These are phyloP conservation scores for Eubasilissa regina DNA, from an alignment of 1,140 invertebrate species.

Conservation along the genomic window DNA sequence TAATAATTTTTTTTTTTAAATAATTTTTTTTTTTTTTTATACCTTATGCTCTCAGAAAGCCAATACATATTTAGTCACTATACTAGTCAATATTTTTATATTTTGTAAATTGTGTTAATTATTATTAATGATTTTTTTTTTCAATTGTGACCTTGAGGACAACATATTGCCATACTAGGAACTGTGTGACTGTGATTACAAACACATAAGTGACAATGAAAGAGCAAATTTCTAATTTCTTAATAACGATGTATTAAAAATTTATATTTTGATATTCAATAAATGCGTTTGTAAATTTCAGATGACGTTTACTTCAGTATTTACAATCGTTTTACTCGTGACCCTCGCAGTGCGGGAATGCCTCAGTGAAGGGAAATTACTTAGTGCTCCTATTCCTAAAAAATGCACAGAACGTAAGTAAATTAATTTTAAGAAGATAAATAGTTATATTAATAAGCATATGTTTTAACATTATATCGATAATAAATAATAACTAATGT, in stretches of 20 bases:
- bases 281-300: background rate
- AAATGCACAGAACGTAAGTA: slow-evolving; percentile 32
- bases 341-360: slow-evolving; percentile 20
- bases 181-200: no score
- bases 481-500: background rate
- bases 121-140: no score
- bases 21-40: no score
- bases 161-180: background rate
- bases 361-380: slow-evolving; percentile 3
- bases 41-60: no score
- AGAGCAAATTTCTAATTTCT: no score
- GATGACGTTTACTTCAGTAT: background rate
- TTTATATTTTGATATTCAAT: background rate
- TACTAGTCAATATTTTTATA: no score
- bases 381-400: slow-evolving; percentile 1
- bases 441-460: background rate
- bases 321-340: background rate
- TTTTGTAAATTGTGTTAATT: no score
- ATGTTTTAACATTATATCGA: no score
- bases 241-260: background rate
- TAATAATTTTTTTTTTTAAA: no score
- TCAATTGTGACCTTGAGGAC: background rate
- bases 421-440: background rate
- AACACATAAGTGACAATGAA: background rate
- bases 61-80: no score